These are phyloP conservation scores for Hermaeophaga mercurialis DNA, from an alignment of 2,888 invertebrate species.

Conservation along the genomic window DNA sequence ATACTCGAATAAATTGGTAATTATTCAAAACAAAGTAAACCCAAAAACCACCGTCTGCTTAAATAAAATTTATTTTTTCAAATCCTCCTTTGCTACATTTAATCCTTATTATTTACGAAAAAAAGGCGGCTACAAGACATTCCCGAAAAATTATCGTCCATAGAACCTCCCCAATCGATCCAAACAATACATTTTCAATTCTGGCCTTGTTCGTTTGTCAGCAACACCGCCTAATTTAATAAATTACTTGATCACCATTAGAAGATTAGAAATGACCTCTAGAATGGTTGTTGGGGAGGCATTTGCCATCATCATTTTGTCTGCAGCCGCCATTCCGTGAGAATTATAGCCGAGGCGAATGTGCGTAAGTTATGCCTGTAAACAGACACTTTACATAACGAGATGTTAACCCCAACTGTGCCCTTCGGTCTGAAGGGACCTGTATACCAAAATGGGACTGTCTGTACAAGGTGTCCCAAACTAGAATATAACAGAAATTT, in stretches of 20 bases:
- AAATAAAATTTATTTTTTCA: too few species aligned
- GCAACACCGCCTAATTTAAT: constrained; percentile 31
- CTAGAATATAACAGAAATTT: too few species aligned
- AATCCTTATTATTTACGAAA: too few species aligned
- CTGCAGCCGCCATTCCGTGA: constrained; percentile 49
- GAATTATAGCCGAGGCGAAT: constrained; percentile 53
- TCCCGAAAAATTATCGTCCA: too few species aligned
- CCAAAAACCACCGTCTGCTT: too few species aligned
- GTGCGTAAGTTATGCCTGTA: constrained; percentile 57
- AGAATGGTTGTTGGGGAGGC: constrained; percentile 52
- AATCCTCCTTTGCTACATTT: too few species aligned
- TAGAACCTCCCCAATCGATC: constrained; percentile 3
- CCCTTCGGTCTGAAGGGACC: constrained; percentile 37
- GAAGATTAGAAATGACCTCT: constrained; percentile 54
- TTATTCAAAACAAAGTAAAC: too few species aligned
- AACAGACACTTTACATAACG: constrained; percentile 59
- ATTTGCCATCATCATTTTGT: constrained; percentile 54
- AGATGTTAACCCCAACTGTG: constrained; percentile 56
- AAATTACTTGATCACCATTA: constrained; percentile 54
- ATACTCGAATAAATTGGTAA: too few species aligned
- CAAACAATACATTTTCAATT: constrained; percentile 14
- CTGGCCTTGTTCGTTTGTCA: constrained; percentile 4
- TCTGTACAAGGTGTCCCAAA: constrained; percentile 1
- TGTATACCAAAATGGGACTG: background rate
- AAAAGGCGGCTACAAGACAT: too few species aligned